phyloP scores from a whole-genome alignment of 2,113 vertebrate species.

The Globicephala melas region DNA sequence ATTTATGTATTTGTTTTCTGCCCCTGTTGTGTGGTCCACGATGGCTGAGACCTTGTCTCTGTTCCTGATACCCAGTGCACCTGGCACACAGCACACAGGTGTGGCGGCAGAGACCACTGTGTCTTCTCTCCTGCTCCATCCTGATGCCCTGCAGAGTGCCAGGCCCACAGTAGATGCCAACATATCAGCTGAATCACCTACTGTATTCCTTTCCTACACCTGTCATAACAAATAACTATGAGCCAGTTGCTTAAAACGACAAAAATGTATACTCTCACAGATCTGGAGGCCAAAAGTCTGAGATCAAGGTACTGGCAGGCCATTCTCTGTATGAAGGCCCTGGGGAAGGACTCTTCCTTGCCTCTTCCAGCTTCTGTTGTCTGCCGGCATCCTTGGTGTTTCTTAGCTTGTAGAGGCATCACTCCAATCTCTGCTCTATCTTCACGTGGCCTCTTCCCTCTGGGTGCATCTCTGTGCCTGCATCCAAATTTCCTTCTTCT shows the following conservation, averaged over 20 bases:
- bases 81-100: rapidly evolving
- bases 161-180: rapidly evolving
- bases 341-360: rapidly evolving
- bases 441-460: background rate
- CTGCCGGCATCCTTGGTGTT: rapidly evolving
- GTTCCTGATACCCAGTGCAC: too few species aligned
- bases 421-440: rapidly evolving
- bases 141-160: rapidly evolving
- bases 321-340: rapidly evolving
- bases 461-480: background rate
- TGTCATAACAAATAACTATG: background rate
- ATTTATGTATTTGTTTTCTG: background rate
- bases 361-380: rapidly evolving
- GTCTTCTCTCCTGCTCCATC: rapidly evolving
- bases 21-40: rapidly evolving
- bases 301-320: background rate
- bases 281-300: background rate
- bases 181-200: rapidly evolving
- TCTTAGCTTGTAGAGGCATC: background rate
- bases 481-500: background rate
- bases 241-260: background rate
- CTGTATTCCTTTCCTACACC: background rate
- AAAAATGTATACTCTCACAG: rapidly evolving
- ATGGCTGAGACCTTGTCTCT: background rate
- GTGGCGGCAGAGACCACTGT: rapidly evolving